Percentiles rank a stretch among this genome's conserved stretches.
phyloP scores from a whole-genome alignment of 92 coral and sea anemone species.

The Phenganax subtilis region DNA sequence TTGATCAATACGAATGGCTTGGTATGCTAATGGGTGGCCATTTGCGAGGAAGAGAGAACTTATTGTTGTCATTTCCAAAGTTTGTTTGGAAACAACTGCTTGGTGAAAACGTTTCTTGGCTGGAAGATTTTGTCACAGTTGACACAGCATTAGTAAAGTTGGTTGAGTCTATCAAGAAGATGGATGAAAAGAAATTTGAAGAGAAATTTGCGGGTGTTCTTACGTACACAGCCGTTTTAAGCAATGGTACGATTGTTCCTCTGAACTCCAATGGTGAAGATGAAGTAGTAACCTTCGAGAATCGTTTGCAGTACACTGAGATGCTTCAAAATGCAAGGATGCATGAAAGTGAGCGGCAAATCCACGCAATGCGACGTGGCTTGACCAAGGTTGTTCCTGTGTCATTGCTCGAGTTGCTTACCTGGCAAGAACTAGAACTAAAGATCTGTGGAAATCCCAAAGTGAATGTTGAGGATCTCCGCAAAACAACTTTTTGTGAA shows the following conservation, averaged over 20 bases:
- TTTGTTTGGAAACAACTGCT: slow-evolving; percentile 90
- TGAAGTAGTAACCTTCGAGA: slow-evolving; percentile 73
- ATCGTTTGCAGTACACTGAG: slow-evolving; percentile 60
- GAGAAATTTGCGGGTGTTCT: slow-evolving; percentile 80
- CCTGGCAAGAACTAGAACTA: slow-evolving; percentile 97
- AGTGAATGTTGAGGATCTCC: slow-evolving; percentile 74
- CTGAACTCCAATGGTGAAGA: slow-evolving; percentile 81
- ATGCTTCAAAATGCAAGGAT: slow-evolving; percentile 73
- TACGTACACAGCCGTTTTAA: slow-evolving; percentile 74
- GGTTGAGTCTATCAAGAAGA: slow-evolving; percentile 64
- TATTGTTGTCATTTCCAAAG: slow-evolving; percentile 82
- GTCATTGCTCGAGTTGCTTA: slow-evolving; percentile 84
- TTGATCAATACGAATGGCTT: slow-evolving; percentile 86
- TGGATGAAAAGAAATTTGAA: slow-evolving; percentile 75
- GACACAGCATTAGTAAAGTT: slow-evolving; percentile 87
- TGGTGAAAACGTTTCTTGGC: slow-evolving; percentile 92
- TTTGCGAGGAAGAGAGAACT: slow-evolving; percentile 80
- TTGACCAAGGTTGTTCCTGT: slow-evolving; percentile 85
- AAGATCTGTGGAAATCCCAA: slow-evolving; percentile 94
- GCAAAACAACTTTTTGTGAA: slow-evolving; percentile 64
- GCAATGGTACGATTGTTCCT: slow-evolving; percentile 70
- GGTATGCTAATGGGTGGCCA: slow-evolving; percentile 98
- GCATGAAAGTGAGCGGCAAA: slow-evolving; percentile 73
- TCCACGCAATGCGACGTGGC: slow-evolving; percentile 88
- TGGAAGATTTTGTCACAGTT: slow-evolving; percentile 82